Percentiles rank a stretch among this genome's conserved stretches.
These are phyloP conservation scores for Meles meles DNA, from an alignment of 2,113 vertebrate genomes.

Conservation along the genomic window DNA sequence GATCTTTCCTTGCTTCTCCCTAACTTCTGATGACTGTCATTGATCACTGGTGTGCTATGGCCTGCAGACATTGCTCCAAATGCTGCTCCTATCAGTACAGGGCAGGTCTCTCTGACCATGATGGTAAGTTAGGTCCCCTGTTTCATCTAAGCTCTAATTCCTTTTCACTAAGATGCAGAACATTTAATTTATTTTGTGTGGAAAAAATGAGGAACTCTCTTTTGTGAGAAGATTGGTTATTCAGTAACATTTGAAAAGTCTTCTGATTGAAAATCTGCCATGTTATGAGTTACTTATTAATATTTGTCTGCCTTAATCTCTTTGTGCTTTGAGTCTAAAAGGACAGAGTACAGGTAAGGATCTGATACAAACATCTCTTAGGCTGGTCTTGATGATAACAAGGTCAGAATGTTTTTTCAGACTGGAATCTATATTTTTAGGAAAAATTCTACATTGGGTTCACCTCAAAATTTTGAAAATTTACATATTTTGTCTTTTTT, in stretches of 20 bases:
- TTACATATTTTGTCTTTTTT: not conserved
- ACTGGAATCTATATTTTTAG: not conserved
- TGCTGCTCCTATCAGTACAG: too few species aligned
- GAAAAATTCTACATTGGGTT: not conserved
- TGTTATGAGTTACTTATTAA: not conserved
- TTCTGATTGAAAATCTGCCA: not conserved
- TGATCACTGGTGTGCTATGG: not conserved
- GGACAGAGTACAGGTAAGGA: too few species aligned
- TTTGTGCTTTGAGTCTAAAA: not conserved
- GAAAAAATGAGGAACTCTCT: not conserved
- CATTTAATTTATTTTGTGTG: not conserved
- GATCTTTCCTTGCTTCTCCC: not conserved
- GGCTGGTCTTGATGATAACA: not conserved
- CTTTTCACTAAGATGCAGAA: not conserved
- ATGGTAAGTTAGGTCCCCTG: not conserved
- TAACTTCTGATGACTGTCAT: not conserved
- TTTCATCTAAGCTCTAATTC: not conserved
- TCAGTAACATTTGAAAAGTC: not conserved
- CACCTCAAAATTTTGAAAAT: not conserved
- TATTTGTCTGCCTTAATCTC: not conserved
- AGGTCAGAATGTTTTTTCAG: not conserved
- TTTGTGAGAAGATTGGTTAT: not conserved
- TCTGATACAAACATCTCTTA: not conserved
- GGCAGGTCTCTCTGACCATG: too few species aligned
- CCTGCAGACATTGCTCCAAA: rapidly evolving